Percentiles rank a stretch among this genome's conserved stretches.
phyloP scores from a whole-genome alignment of 2,113 vertebrate species.

The Phodopus roborovskii region DNA sequence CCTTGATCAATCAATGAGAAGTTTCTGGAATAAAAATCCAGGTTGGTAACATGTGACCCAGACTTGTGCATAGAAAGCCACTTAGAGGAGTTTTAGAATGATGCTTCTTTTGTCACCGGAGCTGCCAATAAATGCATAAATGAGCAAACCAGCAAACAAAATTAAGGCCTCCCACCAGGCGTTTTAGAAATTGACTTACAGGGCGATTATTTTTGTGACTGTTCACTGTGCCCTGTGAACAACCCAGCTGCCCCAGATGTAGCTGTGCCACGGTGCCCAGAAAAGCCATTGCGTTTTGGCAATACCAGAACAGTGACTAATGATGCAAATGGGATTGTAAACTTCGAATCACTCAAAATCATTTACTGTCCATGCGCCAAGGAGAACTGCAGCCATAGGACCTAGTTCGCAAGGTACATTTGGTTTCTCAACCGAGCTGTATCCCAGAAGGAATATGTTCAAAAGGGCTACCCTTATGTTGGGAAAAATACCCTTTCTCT shows the following conservation, averaged over 20 bases:
- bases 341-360: slow-evolving; percentile 5
- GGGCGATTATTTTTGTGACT: background rate
- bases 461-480: background rate
- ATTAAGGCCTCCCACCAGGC: background rate
- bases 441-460: background rate
- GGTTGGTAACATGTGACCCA: background rate
- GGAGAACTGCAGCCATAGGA: background rate
- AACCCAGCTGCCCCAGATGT: background rate
- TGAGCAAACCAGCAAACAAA: background rate
- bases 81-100: slow-evolving; percentile 6
- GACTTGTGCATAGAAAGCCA: background rate
- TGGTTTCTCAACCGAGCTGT: background rate
- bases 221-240: background rate
- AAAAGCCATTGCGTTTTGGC: slow-evolving; percentile 44
- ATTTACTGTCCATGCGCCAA: background rate
- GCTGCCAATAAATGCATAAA: background rate
- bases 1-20: background rate
- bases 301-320: slow-evolving; percentile 46
- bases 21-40: background rate
- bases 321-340: background rate
- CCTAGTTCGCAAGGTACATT: background rate
- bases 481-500: background rate
- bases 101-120: background rate
- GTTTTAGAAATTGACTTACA: slow-evolving; percentile 19
- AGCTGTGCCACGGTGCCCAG: background rate